These are phyloP conservation scores for Spea multiplicata DNA, from an alignment of 2,113 vertebrate species.

Conservation along the genomic window DNA sequence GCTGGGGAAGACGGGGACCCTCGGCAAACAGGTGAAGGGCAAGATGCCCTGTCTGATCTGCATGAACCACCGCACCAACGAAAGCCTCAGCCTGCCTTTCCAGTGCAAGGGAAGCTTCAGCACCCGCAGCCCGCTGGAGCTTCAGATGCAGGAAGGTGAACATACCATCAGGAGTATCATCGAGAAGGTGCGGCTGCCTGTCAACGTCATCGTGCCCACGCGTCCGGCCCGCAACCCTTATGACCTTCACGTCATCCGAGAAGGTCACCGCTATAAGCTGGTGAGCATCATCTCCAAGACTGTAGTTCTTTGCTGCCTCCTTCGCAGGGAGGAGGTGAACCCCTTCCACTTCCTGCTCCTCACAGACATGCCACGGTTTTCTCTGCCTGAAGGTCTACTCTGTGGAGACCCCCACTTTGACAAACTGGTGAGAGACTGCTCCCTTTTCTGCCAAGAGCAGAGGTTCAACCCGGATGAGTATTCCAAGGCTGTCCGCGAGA, in stretches of 20 bases:
- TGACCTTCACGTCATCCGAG: slow-evolving; percentile 88
- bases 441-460: slow-evolving; percentile 77
- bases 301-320: slow-evolving; percentile 89
- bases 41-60: slow-evolving; percentile 97
- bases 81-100: slow-evolving; percentile 94
- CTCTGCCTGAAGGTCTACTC: slow-evolving; percentile 83
- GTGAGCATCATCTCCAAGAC: slow-evolving; percentile 97
- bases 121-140: slow-evolving; percentile 91
- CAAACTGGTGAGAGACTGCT: slow-evolving; percentile 82
- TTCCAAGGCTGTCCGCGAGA: slow-evolving; percentile 88
- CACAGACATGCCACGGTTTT: slow-evolving; percentile 89
- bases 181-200: slow-evolving; percentile 90
- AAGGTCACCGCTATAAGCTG: slow-evolving; percentile 96
- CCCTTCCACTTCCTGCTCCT: slow-evolving; percentile 93
- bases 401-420: slow-evolving; percentile 76
- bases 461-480: slow-evolving; percentile 91
- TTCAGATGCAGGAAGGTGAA: slow-evolving; percentile 94
- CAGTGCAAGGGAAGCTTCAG: slow-evolving; percentile 95
- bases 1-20: slow-evolving; percentile 78
- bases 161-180: slow-evolving; percentile 96
- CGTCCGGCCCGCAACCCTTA: slow-evolving; percentile 89
- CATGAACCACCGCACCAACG: slow-evolving; percentile 97
- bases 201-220: slow-evolving; percentile 89
- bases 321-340: slow-evolving; percentile 80
- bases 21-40: slow-evolving; percentile 67